Evolutionary conservation across 1,140 invertebrate genomes (phyloP).

Genomic region (Euschistus heros): DNA sequence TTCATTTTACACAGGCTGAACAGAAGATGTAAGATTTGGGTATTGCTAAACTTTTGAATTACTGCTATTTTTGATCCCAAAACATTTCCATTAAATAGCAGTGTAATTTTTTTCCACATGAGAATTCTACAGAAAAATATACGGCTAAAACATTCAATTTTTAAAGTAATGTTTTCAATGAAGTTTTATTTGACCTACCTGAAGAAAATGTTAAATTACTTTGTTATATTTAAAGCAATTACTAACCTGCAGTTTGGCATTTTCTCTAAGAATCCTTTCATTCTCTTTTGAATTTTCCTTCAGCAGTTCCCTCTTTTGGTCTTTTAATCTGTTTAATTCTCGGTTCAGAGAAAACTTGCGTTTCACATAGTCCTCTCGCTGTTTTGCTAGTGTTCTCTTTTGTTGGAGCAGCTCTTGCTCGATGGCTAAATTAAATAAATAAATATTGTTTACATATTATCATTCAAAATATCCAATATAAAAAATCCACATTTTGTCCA

Average conservation of each 20-base stretch:
- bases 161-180: too few relatives aligned
- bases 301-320: constrained; percentile 61
- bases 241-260: constrained; percentile 65
- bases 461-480: too few relatives aligned
- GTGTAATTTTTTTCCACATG: too few relatives aligned
- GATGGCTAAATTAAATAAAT: constrained; percentile 42
- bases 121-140: too few relatives aligned
- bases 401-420: constrained; percentile 69
- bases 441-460: too few relatives aligned
- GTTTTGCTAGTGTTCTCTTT: constrained; percentile 60
- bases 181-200: neutral
- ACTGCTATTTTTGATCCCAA: too few relatives aligned
- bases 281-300: constrained; percentile 51
- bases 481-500: too few relatives aligned
- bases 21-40: too few relatives aligned
- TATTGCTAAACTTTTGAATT: too few relatives aligned
- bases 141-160: too few relatives aligned
- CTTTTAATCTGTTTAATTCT: constrained; percentile 61
- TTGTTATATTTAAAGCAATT: neutral
- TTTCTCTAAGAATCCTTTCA: constrained; percentile 60
- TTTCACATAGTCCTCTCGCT: constrained; percentile 64
- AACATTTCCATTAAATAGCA: too few relatives aligned
- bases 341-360: constrained; percentile 56
- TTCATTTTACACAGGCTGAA: too few relatives aligned
- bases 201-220: neutral